Percentiles rank a stretch among this genome's conserved stretches.
Evolutionary conservation across 53 echinoderm and acorn worm species (phyloP).

Genomic region (Patiria pectinifera): DNA sequence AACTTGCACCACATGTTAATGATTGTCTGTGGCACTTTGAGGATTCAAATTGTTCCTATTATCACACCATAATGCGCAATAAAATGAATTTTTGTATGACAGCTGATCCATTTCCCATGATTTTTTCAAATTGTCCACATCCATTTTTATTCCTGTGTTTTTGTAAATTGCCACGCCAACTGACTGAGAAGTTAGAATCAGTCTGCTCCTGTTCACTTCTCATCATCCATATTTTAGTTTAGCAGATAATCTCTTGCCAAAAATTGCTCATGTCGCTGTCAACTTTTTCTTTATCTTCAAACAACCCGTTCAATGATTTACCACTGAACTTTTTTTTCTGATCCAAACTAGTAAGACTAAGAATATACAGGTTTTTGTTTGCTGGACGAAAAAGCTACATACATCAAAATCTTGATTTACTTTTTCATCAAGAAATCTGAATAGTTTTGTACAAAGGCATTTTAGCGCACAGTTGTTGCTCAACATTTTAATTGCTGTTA

Average conservation of each 20-base stretch:
- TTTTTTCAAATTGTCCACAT: background rate
- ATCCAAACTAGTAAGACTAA: background rate
- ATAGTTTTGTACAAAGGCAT: background rate
- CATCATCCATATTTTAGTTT: constrained; percentile 10
- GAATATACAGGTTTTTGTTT: background rate
- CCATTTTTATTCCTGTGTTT: background rate
- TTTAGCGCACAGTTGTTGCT: too few species aligned
- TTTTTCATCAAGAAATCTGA: background rate
- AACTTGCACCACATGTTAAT: background rate
- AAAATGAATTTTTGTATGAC: too few species aligned
- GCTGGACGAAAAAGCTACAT: background rate
- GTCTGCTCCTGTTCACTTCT: constrained; percentile 49
- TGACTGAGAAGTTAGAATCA: constrained; percentile 56
- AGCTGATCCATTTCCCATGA: too few species aligned
- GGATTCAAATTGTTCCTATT: too few species aligned
- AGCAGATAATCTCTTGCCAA: background rate
- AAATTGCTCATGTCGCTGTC: background rate
- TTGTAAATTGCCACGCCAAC: background rate
- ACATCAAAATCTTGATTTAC: background rate
- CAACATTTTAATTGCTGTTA: too few species aligned
- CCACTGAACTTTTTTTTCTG: background rate
- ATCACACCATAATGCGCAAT: too few species aligned
- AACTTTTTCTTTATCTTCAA: background rate
- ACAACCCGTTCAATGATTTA: constrained; percentile 16
- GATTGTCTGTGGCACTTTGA: background rate